Conservation (phyloP, 2,888 invertebrate species). For the Odontomyia ornata region DNA sequence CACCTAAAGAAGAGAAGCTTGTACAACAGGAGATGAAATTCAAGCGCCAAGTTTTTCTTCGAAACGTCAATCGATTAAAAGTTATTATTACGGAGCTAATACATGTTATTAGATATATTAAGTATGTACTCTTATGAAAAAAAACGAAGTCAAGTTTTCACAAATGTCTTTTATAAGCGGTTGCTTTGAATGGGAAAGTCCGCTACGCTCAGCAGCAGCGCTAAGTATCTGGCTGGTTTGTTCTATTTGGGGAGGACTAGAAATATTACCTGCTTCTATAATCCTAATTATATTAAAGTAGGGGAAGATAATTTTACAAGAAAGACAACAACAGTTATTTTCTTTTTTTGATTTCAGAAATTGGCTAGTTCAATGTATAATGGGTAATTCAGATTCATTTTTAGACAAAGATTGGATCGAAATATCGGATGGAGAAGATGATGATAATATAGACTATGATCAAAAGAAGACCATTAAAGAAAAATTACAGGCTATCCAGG, state of each 20-base stretch:
- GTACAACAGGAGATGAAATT: conserved; percentile 95
- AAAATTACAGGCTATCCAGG: conserved; percentile 93
- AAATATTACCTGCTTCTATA: conserved; percentile 89
- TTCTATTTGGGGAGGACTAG: conserved; percentile 94
- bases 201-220: conserved; percentile 82
- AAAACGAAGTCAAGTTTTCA: no score
- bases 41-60: conserved; percentile 91
- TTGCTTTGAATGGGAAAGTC: conserved; percentile 97
- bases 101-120: conserved; percentile 89
- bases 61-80: conserved; percentile 92
- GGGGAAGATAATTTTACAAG: no score
- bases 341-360: conserved; percentile 55
- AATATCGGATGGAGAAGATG: conserved; percentile 85
- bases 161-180: conserved; percentile 69
- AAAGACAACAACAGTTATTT: conserved; percentile 54
- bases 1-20: conserved; percentile 94
- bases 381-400: conserved; percentile 63
- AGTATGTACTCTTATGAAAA: conserved; percentile 69
- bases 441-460: conserved; percentile 92
- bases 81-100: conserved; percentile 88
- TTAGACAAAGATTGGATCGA: conserved; percentile 73
- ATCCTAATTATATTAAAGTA: conserved; percentile 77
- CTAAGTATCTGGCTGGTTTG: conserved; percentile 85
- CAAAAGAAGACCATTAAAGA: conserved; percentile 96
- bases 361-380: conserved; percentile 62